These are phyloP conservation scores for Papilio dardanus DNA, from an alignment of 1,140 invertebrate genomes.

Conservation along the genomic window DNA sequence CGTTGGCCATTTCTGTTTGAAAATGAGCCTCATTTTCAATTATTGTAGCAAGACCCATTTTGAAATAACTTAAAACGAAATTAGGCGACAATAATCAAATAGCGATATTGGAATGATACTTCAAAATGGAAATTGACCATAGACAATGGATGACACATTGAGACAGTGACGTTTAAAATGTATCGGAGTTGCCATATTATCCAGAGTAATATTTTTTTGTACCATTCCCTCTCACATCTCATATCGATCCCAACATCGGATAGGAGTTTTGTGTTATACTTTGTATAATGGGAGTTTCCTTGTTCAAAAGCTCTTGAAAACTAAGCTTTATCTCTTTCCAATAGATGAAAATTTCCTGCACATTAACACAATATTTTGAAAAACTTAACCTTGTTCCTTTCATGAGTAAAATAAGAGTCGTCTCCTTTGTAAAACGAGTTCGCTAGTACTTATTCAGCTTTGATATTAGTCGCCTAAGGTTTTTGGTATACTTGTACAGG, in stretches of 20 bases:
- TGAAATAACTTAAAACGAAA: slow-evolving; percentile 46
- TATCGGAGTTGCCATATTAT: background rate
- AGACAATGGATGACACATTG: slow-evolving; percentile 28
- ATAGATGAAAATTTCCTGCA: too few species aligned
- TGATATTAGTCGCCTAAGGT: too few species aligned
- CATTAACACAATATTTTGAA: too few species aligned
- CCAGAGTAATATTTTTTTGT: background rate
- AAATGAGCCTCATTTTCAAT: slow-evolving; percentile 90
- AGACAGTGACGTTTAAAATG: slow-evolving; percentile 26
- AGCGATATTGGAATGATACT: slow-evolving; percentile 55
- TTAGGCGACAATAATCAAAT: slow-evolving; percentile 45
- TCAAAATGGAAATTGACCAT: slow-evolving; percentile 60
- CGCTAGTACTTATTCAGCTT: too few species aligned
- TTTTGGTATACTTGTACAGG: too few species aligned
- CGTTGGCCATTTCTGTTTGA: slow-evolving; percentile 89
- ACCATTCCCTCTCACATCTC: background rate
- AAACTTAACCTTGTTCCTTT: too few species aligned
- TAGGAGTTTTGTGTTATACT: background rate
- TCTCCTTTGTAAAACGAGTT: too few species aligned
- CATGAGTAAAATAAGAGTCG: too few species aligned
- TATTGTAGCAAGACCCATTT: slow-evolving; percentile 79
- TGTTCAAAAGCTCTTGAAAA: too few species aligned
- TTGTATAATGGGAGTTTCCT: too few species aligned
- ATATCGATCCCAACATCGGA: background rate
- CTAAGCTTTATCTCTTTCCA: too few species aligned